Base-by-base conservation (phyloP, 2,888 invertebrate species). In the Serripes groenlandicus region DNA sequence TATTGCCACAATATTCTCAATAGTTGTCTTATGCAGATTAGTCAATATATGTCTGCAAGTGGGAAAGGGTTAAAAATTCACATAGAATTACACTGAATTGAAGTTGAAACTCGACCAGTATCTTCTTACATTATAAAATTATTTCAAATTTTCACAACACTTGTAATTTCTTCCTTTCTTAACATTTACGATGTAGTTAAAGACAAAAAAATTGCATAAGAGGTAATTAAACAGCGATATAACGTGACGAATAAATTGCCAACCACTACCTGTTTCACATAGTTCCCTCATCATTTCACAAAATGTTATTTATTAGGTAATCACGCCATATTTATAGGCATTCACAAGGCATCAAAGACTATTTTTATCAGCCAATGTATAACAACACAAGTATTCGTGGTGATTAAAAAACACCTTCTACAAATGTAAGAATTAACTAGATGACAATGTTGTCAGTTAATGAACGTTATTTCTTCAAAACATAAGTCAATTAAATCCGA, bases 381-480 rank as follows among this genome's bases (percentile, higher is more conserved):
- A 58, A 42, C 66, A 42, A 66, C 66, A 37, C 66, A 42, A 66
- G 7, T 26, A 37, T 42, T 32, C n/a, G n/a, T 42, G 1, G 28
- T 34, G 35, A 37, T 42, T 3, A 66, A 66, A 42, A 66, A 42
- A 3, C 18, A 3, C 66, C 42, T 66, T 32, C 23, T 42, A 21
- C 42, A 42, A 26, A 66, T 5, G 15, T 23, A 28, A 35, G 28
- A 37, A 42, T 42, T 42, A 66, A 42, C 42, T 23, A 42, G 18
- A 66, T 66, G 66, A 66, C 66, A 66, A 28, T 66, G 37, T 66
- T 66, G 66, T 66, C 66, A 66, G 42, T 37, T 66, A 23, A 15
- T n/a, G 1, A 37, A 42, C 23, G n/a, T 35, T 4, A 26, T 3
- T 66, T 66, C n/a, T 42, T n/a, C 2, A 23, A 66, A 35, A 66